Base-by-base conservation (phyloP, 1,140 invertebrate genomes). In the Hesperophylax magnus region DNA sequence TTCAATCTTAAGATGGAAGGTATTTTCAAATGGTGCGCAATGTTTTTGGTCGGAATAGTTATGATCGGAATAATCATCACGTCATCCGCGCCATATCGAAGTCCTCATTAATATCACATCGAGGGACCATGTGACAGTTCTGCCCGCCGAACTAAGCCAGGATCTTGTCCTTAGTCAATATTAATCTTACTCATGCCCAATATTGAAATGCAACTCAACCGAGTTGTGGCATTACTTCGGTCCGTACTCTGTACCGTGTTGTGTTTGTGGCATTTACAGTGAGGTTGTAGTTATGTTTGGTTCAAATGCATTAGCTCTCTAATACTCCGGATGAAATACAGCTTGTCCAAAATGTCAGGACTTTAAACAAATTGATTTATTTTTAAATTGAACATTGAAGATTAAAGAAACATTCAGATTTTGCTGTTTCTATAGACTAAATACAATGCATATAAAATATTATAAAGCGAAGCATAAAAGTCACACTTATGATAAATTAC, bases 191-290 rank as follows among this genome's bases (percentile, higher is more conserved):
- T 75, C 71, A 75, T 75, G 24, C 56, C 53, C 52, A 58, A 75
- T 75, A 75, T 75, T 75, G 71, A 75, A 74, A 75, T 75, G 71
- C 71, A 58, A 75, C 71, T 54, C 71, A 18, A 72, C 69, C 47
- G n/a, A 65, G 71, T 18, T 22, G 69, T 24, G 52, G 52, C 22
- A 27, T 58, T 75, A 56, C 71, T 75, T 75, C 27, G 71, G 52
- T 24, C 20, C 14, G 24, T 47, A 20, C 5, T 20, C 18, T 52
- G 47, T 47, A 20, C 18, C 39, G 11, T 20, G 11, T 31, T n/a
- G 63, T 34, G 22, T 34, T 24, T 6, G 9, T 34, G 15, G 17
- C 69, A 27, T 20, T 34, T 22, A 22, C 11, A 11, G 69, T 7
- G 39, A 47, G 39, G 39, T 47, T 47, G 3, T 47, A 47, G 39